These are phyloP conservation scores for Marronus borbonicus DNA, from an alignment of 2,888 invertebrate genomes.

Conservation along the genomic window DNA sequence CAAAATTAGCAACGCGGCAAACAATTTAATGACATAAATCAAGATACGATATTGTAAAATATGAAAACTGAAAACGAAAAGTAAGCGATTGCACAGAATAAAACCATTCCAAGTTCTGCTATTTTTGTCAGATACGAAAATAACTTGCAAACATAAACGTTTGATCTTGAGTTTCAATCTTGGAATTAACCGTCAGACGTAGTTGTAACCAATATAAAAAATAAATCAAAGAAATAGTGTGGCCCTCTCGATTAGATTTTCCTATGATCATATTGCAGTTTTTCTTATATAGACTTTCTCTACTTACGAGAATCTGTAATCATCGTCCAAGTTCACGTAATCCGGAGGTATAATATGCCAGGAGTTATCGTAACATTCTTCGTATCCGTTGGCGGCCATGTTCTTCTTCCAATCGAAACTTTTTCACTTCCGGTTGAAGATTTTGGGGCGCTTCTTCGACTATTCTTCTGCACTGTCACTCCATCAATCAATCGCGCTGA, in stretches of 20 bases:
- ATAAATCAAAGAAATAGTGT: too few species aligned
- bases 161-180: too few species aligned
- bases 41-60: too few species aligned
- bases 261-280: neutral
- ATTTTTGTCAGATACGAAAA: too few species aligned
- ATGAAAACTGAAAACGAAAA: too few species aligned
- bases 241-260: neutral
- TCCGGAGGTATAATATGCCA: constrained; percentile 83
- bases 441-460: constrained; percentile 9
- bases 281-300: neutral
- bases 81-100: too few species aligned
- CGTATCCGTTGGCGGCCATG: constrained; percentile 76
- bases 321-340: constrained; percentile 80
- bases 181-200: too few species aligned
- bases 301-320: constrained; percentile 80
- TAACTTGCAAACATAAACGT: too few species aligned
- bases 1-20: too few species aligned
- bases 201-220: too few species aligned
- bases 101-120: too few species aligned
- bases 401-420: constrained; percentile 59
- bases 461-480: constrained; percentile 47
- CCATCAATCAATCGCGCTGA: constrained; percentile 50
- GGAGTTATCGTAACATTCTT: constrained; percentile 77
- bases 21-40: too few species aligned
- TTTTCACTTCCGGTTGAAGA: constrained; percentile 42